Evolutionary conservation across 2,797 vertebrate genomes (phyloP), one percentile per base, ranked within the genome.

Genomic region (Syngnathus rostellatus): DNA sequence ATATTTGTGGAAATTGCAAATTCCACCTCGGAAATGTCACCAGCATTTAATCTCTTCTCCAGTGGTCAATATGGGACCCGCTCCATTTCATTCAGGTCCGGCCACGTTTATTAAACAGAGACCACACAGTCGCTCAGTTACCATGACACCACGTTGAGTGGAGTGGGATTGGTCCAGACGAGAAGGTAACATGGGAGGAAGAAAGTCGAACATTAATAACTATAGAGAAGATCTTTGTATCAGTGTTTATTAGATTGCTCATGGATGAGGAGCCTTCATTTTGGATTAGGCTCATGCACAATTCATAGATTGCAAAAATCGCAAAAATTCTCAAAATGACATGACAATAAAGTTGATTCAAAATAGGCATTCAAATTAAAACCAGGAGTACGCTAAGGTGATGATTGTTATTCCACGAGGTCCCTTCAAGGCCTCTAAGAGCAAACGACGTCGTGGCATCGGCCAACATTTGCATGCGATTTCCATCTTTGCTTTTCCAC

Each of bases 1-100:
- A 94, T 95, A 95, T 98, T 96, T 96, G 93, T 94, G 94, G 93
- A 92, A 92, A 94, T 95, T 95, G 94, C 95, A 94, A 95, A 98
- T 97, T 97, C 94, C 91, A 90, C 91, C 92, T 90, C 91, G 88
- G 94, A 98, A 99, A 99, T 98, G 96, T 98, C 96, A 98, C 91
- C 83, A 85, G 90, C 90, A 77, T 94, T 95, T 98, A 95, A 98
- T 98, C 94, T 98, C 88, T 89, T 85, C 79, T 81, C 76, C 87
- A 89, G 89, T 91, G 92, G 90, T 97, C 94, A 94, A 95, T 95
- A 96, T 88, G 71, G 89, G 83, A 86, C 85, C 85, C 86, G 83
- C 23, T 54, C 23, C 10, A 12, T 17, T 54, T 23, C 78, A 38
- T 83, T 78, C 84, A 73, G 71, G 67, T 41, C 63, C 73, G 76